These are phyloP conservation scores for Toxostoma redivivum DNA, from an alignment of 2,113 vertebrate genomes.

Conservation along the genomic window DNA sequence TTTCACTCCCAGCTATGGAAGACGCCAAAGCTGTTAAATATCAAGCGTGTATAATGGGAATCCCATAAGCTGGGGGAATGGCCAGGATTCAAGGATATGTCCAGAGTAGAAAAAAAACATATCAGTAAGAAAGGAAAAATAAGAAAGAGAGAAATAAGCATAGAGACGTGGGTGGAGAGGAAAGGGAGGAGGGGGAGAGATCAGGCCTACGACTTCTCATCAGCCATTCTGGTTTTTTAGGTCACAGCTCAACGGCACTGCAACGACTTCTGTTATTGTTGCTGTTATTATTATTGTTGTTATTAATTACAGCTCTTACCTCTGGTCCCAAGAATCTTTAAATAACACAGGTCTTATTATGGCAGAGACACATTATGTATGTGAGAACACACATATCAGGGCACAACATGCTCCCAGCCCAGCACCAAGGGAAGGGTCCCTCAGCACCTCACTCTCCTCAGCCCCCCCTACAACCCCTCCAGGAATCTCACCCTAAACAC, in stretches of 20 bases:
- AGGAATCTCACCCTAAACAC: neutral
- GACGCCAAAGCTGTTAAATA: constrained; percentile 28
- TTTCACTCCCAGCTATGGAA: constrained; percentile 42
- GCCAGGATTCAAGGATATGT: constrained; percentile 63
- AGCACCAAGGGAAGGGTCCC: neutral
- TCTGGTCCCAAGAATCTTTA: neutral
- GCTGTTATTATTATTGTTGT: neutral
- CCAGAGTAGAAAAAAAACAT: neutral
- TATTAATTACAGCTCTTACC: neutral
- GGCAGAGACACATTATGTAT: neutral
- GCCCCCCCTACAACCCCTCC: neutral
- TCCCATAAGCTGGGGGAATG: constrained; percentile 46
- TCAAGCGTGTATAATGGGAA: constrained; percentile 44
- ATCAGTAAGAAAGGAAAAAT: neutral
- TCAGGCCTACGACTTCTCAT: neutral
- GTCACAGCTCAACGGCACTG: neutral
- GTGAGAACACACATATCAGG: neutral
- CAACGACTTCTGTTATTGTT: neutral
- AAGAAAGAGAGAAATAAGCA: neutral
- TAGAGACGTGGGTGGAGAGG: neutral
- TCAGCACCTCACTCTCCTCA: neutral
- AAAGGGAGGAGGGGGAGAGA: neutral
- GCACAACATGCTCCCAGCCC: neutral
- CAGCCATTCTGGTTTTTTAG: neutral
- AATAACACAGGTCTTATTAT: neutral